A percentile compares a stretch with the other conserved stretches of the same genome.
These are phyloP conservation scores for Disparrhopalites patrizii DNA, from an alignment of 2,888 invertebrate species.

Conservation along the genomic window DNA sequence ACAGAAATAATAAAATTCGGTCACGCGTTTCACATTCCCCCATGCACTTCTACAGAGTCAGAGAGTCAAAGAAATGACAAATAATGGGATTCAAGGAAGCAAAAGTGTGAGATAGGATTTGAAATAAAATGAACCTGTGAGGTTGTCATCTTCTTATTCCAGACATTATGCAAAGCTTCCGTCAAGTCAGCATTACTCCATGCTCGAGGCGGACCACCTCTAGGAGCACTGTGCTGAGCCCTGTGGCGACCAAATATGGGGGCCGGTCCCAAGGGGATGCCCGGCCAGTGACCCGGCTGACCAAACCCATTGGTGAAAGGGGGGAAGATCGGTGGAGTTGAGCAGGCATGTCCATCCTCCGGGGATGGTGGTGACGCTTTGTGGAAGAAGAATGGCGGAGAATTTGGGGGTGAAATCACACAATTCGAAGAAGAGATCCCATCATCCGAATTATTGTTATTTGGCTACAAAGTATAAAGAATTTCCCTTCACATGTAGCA, in stretches of 20 bases:
- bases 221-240: constrained; percentile 84
- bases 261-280: constrained; percentile 38
- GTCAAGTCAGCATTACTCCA: constrained; percentile 90
- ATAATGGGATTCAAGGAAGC: too few relatives aligned
- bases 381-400: constrained; percentile 26
- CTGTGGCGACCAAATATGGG: constrained; percentile 62
- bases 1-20: too few relatives aligned
- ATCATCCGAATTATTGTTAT: constrained; percentile 24
- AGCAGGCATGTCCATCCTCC: constrained; percentile 22
- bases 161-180: constrained; percentile 86
- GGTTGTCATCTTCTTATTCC: constrained; percentile 93
- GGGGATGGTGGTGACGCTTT: constrained; percentile 28
- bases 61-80: too few relatives aligned
- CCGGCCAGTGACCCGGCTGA: constrained; percentile 34
- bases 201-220: constrained; percentile 84
- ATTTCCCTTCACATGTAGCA: not conserved
- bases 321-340: constrained; percentile 27
- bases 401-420: constrained; percentile 17
- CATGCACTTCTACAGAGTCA: too few relatives aligned
- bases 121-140: constrained; percentile 58
- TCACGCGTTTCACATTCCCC: too few relatives aligned
- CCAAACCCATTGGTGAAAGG: constrained; percentile 27
- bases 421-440: constrained; percentile 27
- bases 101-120: too few relatives aligned
- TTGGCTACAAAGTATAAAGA: not conserved